Base-by-base conservation (phyloP, 1,140 invertebrate species). In the Drosophila setifemur region DNA sequence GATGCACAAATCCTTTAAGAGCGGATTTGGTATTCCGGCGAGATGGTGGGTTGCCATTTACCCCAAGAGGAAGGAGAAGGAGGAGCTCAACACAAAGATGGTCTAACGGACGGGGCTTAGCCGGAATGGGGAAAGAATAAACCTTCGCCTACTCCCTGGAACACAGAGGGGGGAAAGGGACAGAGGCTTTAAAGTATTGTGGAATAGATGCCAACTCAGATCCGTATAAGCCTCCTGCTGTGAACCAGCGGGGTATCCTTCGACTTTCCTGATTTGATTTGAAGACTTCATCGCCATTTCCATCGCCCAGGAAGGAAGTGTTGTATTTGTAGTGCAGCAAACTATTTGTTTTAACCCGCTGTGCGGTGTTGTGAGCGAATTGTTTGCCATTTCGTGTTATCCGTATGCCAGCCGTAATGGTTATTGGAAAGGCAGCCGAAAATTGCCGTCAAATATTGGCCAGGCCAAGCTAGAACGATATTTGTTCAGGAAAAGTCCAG, bases 321-420 rank as follows among this genome's bases (percentile, higher is more conserved):
- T 57, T 85, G 55, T 86, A 85, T 85, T 85, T 83, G 79, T 83
- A 85, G 79, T 74, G 58, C 50, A 44, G 43, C 33, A 67, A 85
- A 85, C 81, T 85, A 85, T 85, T 85, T 85, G 79, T 85, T 85
- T 85, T 79, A 71, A 63, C 81, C 81, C 71, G 81, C 79, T 85
- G 79, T 61, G 74, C 60, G 35, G 48, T 52, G 61, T 60, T 78
- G 58, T 71, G 70, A 48, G 63, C 54, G 25, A 78, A 83, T 85
- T 85, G 76, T 60, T 74, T 47, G 44, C 78, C 53, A 78, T 67
- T 85, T 47, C 54, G 12, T 26, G 42, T 35, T 69, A 54, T 48
- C 42, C n/a, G n/a, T n/a, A n/a, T 31, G 53, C 45, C 18, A 37
- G 70, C 54, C 55, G 42, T 79, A 85, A 85, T 85, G 79, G 75